Evolutionary conservation across 2,113 vertebrate species (phyloP), one percentile per base, ranked within the genome.

Genomic region (Phalacrocorax aristotelis): DNA sequence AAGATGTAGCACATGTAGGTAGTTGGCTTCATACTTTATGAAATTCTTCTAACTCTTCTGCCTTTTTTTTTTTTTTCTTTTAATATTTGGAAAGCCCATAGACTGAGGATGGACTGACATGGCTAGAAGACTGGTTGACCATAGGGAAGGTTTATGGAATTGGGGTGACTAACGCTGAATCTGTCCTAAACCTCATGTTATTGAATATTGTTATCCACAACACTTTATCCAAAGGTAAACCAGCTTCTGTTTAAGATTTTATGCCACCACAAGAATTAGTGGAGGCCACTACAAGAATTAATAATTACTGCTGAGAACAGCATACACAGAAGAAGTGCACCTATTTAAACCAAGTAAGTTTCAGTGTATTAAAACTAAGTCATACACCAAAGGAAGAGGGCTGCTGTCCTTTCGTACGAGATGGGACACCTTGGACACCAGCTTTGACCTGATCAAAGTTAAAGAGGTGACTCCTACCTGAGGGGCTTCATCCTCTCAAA

Each of bases 341-440:
- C 19, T 9, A 34, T 46, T 69, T 54, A 64, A 83, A 55, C 6
- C 22, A 91, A 51, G 2, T 70, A 61, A 48, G 2, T 48, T 65
- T 54, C 55, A 62, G 13, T 30, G 14, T 30, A 40, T 60, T 36
- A 38, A 92, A 78, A 74, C 15, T 9, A 65, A 84, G 20, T 61
- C 14, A 46, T 14, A 57, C 6, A 46, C 34, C 13, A 32, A 84
- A 61, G 36, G 25, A 11, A 51, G 58, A 60, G 23, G 75, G 4
- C 34, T 58, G 18, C 30, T 58, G 4, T 70, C 15, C 10, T 42
- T 55, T 77, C 10, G 69, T 88, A 36, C 9, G 23, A 61, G 49
- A 30, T 3, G 5, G 30, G 22, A 44, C 38, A 82, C 3, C 2
- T 22, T 0, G 1, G 29, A 65, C 3, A 32, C 22, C 20, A 34